Evolutionary conservation across 2,888 invertebrate genomes (phyloP).

Genomic region (Pseudococcus jackbeardsleyi): DNA sequence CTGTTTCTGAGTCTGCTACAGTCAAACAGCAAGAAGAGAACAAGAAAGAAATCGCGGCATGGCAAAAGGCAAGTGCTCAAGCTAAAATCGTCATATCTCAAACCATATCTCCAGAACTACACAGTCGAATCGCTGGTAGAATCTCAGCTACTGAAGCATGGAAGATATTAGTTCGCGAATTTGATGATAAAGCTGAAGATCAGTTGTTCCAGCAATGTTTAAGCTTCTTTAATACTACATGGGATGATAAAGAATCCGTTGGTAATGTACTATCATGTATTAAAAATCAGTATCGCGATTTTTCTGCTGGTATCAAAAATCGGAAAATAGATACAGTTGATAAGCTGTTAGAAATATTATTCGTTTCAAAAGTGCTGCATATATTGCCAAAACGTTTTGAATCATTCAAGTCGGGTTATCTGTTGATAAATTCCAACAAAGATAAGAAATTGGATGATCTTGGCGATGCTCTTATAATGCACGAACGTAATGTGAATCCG

Average conservation of each 20-base stretch:
- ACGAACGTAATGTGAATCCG: too few relatives aligned
- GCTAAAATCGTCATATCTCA: constrained; percentile 65
- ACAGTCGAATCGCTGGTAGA: constrained; percentile 51
- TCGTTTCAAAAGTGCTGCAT: too few relatives aligned
- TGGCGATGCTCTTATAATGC: too few relatives aligned
- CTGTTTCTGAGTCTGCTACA: too few relatives aligned
- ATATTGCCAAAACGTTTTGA: too few relatives aligned
- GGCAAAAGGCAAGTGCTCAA: neutral
- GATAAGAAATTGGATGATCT: too few relatives aligned
- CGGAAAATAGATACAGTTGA: neutral
- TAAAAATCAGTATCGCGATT: constrained; percentile 63
- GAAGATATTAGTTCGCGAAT: constrained; percentile 60
- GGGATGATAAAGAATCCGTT: constrained; percentile 64
- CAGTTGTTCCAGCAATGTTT: constrained; percentile 65
- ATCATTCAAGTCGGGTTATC: too few relatives aligned
- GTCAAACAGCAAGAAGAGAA: too few relatives aligned
- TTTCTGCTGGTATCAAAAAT: constrained; percentile 26
- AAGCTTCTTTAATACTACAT: constrained; percentile 59
- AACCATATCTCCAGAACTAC: constrained; percentile 59
- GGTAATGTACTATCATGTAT: constrained; percentile 51
- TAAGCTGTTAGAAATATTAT: too few relatives aligned
- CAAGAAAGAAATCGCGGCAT: too few relatives aligned
- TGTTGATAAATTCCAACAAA: too few relatives aligned
- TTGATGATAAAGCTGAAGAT: constrained; percentile 65
- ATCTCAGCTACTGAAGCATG: constrained; percentile 59